These are phyloP conservation scores for Napeogenes sylphis DNA, from an alignment of 2,888 invertebrate species.

Conservation along the genomic window DNA sequence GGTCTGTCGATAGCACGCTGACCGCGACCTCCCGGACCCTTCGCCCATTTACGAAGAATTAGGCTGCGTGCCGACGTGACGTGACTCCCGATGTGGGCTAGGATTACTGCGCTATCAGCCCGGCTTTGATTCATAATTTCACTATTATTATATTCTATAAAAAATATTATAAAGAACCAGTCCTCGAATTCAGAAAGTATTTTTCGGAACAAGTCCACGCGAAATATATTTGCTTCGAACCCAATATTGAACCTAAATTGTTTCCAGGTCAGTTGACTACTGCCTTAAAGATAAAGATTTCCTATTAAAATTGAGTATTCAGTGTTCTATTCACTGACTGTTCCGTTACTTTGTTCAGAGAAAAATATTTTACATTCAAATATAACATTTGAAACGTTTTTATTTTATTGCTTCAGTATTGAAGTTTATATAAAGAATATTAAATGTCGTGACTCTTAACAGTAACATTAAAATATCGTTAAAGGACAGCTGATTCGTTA, in stretches of 20 bases:
- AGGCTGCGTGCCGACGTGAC: conserved; percentile 19
- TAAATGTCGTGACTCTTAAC: too few relatives aligned
- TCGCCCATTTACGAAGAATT: conserved; percentile 22
- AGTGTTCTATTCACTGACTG: background rate
- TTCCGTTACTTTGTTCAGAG: background rate
- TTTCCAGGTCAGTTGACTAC: background rate
- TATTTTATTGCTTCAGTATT: background rate
- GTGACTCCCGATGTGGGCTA: conserved; percentile 12
- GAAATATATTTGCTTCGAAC: background rate
- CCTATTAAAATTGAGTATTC: background rate
- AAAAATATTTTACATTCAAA: background rate
- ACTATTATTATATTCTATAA: too few relatives aligned
- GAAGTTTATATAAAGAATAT: too few relatives aligned
- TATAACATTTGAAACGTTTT: background rate
- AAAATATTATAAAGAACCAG: too few relatives aligned
- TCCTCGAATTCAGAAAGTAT: too few relatives aligned
- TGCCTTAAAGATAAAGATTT: background rate
- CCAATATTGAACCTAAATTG: background rate
- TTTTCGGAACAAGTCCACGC: background rate
- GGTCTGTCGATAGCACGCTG: conserved; percentile 33
- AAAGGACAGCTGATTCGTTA: too few relatives aligned
- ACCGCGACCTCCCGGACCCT: conserved; percentile 24
- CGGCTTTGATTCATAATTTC: background rate
- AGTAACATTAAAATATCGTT: too few relatives aligned
- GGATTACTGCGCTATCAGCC: background rate